Base-by-base conservation (phyloP, 2,888 invertebrate genomes). In the Drosophila conformis region DNA sequence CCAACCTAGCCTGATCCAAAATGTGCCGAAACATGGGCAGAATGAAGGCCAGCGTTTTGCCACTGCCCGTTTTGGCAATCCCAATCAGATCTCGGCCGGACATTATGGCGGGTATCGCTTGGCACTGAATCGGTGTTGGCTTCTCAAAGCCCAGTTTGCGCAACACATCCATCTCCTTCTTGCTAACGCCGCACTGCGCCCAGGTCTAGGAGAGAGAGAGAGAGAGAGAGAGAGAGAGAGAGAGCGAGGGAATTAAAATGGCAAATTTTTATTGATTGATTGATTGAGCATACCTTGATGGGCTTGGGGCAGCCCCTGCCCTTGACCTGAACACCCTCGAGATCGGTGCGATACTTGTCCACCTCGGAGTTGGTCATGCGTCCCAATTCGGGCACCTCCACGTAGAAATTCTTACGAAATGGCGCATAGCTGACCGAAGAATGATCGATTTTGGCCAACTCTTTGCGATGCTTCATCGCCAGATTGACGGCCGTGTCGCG, bases 21-120 rank as follows among this genome's bases (percentile, higher is more conserved):
- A 99, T 98, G 90, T 99, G 99, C 8, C 95, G 94, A 93, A 99
- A 98, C 99, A 99, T 98, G 0, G 99, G 99, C 69, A 99, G 93
- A 69, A 99, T 95, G 93, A 99, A 99, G 0, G 99, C 99, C 59
- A 99, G 93, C 1, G 99, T 99, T 94, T 99, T 99, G 38, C 99
- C 99, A 91, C 98, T 98, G 52, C 99, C 99, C 0, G 99, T 99
- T 94, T 99, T 99, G 2, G 99, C 99, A 92, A 99, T 99, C 64
- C 99, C 99, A 90, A 99, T 99, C 72, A 99, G 94, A 94, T 99
- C 99, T 68, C 99, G 95, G 78, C 97, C 97, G 58, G 97, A 97
- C 99, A 99, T 99, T 72, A 99, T 97, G 33, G 98, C 97, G 6
- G 98, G 98, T 90, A 99, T 97, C 4, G 99, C 99, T 94, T 99